These are phyloP conservation scores for Tetragonula clypearis DNA, from an alignment of 1,140 invertebrate species.

Conservation along the genomic window DNA sequence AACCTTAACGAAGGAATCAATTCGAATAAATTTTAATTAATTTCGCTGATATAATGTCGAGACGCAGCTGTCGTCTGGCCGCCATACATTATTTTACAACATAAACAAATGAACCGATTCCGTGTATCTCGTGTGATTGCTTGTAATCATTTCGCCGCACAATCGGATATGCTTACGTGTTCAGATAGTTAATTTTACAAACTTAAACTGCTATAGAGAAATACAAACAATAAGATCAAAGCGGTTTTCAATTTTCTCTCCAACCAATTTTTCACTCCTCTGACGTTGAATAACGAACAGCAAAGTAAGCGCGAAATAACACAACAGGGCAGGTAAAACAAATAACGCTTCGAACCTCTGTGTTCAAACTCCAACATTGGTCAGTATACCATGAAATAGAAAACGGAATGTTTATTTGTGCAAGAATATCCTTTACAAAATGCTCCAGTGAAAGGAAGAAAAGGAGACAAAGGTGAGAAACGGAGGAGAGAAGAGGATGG, in stretches of 20 bases:
- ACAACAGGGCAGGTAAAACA: neutral
- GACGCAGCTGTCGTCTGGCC: neutral
- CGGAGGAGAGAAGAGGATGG: neutral
- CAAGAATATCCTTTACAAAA: conserved; percentile 1
- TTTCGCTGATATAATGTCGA: neutral
- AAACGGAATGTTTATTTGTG: neutral
- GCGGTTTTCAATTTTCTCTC: neutral
- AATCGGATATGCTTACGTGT: neutral
- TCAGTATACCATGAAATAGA: neutral
- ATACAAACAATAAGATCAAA: neutral
- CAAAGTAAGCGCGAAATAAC: neutral
- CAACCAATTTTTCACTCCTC: neutral
- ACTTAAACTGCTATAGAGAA: neutral
- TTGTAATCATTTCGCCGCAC: neutral
- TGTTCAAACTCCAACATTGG: neutral
- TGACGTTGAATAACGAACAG: neutral
- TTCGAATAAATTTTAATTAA: conserved; percentile 36
- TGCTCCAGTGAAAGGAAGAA: neutral
- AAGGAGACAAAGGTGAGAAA: neutral
- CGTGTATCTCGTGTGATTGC: too few relatives aligned
- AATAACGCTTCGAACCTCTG: neutral
- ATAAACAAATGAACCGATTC: neutral
- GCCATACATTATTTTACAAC: neutral
- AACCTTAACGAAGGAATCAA: neutral
- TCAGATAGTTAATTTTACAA: neutral